Evolutionary conservation across 2,797 vertebrate genomes (phyloP).

Genomic region (Pempheris klunzingeri): DNA sequence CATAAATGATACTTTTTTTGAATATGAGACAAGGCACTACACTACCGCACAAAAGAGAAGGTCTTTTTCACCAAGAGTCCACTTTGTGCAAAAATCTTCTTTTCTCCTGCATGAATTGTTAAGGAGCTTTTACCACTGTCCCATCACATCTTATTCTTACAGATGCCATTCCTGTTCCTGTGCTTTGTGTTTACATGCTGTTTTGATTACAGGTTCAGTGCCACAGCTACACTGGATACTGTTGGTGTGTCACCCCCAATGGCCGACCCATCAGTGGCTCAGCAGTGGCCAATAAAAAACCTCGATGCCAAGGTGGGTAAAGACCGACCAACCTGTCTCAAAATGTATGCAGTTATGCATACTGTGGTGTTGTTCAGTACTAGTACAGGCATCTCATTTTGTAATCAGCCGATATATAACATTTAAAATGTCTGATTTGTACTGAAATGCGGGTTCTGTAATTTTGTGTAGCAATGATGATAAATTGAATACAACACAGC

Average conservation of each 20-base stretch:
- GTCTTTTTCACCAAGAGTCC: not conserved
- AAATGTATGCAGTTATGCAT: not conserved
- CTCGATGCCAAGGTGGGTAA: constrained; percentile 92
- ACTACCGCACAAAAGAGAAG: constrained; percentile 4
- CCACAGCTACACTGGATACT: constrained; percentile 98
- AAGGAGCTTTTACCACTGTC: not conserved
- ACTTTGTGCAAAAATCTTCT: constrained; percentile 10
- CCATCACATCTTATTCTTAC: constrained; percentile 1
- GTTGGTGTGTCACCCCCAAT: constrained; percentile 96
- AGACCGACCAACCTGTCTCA: not conserved
- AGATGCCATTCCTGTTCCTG: not conserved
- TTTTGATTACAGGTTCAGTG: constrained; percentile 91
- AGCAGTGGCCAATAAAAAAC: constrained; percentile 97
- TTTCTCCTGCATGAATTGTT: constrained; percentile 5
- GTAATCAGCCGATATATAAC: constrained; percentile 8
- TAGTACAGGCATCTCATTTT: constrained; percentile 21
- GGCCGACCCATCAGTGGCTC: constrained; percentile 97
- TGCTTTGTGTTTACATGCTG: constrained; percentile 30
- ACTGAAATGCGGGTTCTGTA: constrained; percentile 28
- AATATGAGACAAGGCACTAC: constrained; percentile 4
- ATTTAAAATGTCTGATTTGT: constrained; percentile 24
- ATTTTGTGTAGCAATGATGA: constrained; percentile 49
- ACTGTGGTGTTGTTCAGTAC: not conserved
- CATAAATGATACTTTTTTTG: constrained; percentile 15
- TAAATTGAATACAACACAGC: constrained; percentile 31